Conservation (phyloP, 1,140 invertebrate genomes). For the Aleiodes sp. region DNA sequence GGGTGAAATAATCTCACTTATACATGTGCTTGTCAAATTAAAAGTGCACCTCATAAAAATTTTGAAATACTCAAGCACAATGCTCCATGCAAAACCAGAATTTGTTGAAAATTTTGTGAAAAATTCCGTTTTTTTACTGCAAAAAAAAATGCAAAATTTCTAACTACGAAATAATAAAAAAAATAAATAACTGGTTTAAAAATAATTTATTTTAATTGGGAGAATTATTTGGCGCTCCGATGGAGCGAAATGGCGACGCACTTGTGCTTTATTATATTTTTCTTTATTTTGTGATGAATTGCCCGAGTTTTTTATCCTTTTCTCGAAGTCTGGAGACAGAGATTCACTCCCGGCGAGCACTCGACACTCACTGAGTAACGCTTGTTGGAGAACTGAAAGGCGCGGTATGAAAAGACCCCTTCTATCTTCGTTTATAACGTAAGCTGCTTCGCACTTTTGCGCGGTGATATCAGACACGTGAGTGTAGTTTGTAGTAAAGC, state of each 20-base stretch:
- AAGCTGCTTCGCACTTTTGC: background rate
- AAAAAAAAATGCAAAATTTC: conserved; percentile 41
- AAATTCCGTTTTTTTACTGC: conserved; percentile 47
- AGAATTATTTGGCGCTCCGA: no score
- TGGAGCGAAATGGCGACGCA: no score
- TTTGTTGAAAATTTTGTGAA: background rate
- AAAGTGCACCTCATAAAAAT: background rate
- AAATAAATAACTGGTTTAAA: conserved; percentile 6
- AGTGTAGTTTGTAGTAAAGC: background rate
- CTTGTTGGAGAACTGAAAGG: background rate
- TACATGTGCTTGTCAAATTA: conserved; percentile 14
- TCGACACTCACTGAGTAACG: background rate
- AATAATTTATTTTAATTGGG: no score
- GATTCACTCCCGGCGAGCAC: background rate
- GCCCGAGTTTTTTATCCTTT: no score
- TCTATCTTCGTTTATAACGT: background rate
- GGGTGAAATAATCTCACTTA: conserved; percentile 27
- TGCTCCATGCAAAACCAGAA: conserved; percentile 55
- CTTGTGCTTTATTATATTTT: no score
- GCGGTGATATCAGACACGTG: background rate
- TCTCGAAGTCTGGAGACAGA: background rate
- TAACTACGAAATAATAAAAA: conserved; percentile 43
- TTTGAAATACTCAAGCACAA: conserved; percentile 51
- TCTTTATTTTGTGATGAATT: no score
- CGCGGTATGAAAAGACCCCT: background rate